A percentile compares a stretch with the other conserved stretches of the same genome.
These are phyloP conservation scores for Alviniconcha strummeri DNA, from an alignment of 2,888 invertebrate species.

Conservation along the genomic window DNA sequence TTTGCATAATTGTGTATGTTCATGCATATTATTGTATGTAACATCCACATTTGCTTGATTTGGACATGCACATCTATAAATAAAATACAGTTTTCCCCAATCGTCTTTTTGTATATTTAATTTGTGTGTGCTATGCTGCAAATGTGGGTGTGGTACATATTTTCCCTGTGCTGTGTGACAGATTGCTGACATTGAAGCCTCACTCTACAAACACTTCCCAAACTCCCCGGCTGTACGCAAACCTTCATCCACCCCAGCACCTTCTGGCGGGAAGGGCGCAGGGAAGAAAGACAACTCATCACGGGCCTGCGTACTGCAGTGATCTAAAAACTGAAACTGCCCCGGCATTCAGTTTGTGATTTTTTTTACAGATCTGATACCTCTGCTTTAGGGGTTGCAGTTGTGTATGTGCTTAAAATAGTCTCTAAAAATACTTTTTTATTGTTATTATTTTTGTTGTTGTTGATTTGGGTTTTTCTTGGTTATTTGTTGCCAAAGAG, in stretches of 20 bases:
- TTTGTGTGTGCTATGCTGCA: neutral
- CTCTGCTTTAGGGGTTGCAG: no score
- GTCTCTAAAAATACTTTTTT: no score
- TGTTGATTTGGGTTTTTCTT: no score
- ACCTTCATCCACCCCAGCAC: neutral
- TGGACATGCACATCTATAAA: no score
- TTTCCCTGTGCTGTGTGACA: constrained; percentile 27
- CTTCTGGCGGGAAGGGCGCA: neutral
- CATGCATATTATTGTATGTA: neutral
- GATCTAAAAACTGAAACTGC: neutral
- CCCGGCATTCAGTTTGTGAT: no score
- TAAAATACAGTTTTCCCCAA: neutral
- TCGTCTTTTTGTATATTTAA: neutral
- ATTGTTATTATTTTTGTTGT: no score
- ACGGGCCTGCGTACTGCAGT: constrained; percentile 38
- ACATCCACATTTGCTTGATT: neutral
- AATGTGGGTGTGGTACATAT: no score
- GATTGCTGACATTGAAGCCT: constrained; percentile 57
- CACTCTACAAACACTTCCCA: constrained; percentile 39
- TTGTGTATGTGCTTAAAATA: no score
- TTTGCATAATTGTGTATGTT: neutral
- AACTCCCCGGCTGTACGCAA: constrained; percentile 20
- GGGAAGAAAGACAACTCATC: constrained; percentile 28
- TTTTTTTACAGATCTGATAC: no score
- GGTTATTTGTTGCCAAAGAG: no score